phyloP scores from a whole-genome alignment of 2,797 vertebrate genomes.

The Sebastes alutus region DNA sequence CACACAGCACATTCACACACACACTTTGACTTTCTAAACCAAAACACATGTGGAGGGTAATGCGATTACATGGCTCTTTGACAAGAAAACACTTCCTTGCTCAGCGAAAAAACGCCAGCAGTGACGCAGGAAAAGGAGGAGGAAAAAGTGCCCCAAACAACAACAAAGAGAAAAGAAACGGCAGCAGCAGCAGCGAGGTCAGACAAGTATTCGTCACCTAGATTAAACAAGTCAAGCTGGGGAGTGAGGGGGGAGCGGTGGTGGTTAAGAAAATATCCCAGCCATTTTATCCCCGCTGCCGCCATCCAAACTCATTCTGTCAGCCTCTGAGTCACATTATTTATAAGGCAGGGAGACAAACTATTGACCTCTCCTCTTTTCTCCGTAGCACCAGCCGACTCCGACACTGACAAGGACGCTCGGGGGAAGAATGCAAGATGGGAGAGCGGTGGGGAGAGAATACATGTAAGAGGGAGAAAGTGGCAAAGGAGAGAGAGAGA shows the following conservation, averaged over 20 bases:
- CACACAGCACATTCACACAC: slow-evolving; percentile 21
- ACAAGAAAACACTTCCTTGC: slow-evolving; percentile 68
- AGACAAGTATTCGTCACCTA: slow-evolving; percentile 61
- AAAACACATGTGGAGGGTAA: slow-evolving; percentile 75
- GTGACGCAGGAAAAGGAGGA: slow-evolving; percentile 43
- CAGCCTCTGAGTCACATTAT: slow-evolving; percentile 76
- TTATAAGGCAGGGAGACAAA: slow-evolving; percentile 78
- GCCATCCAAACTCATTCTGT: slow-evolving; percentile 69
- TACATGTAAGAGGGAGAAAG: slow-evolving; percentile 1
- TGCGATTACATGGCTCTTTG: slow-evolving; percentile 76
- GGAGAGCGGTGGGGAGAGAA: not conserved
- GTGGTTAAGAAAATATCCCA: slow-evolving; percentile 61
- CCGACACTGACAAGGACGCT: slow-evolving; percentile 70
- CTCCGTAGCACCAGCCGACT: slow-evolving; percentile 64
- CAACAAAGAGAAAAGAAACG: slow-evolving; percentile 41
- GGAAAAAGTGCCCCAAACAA: slow-evolving; percentile 42
- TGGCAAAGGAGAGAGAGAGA: slow-evolving; percentile 4
- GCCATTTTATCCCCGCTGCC: slow-evolving; percentile 53
- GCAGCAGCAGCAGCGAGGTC: slow-evolving; percentile 53
- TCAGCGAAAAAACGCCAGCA: slow-evolving; percentile 59
- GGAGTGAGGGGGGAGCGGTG: not conserved
- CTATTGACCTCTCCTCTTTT: slow-evolving; percentile 76
- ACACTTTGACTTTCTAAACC: slow-evolving; percentile 54
- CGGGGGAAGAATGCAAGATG: slow-evolving; percentile 47
- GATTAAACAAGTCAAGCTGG: slow-evolving; percentile 58